phyloP scores from a whole-genome alignment of 2,888 invertebrate genomes.

The Itoplectis maculator region DNA sequence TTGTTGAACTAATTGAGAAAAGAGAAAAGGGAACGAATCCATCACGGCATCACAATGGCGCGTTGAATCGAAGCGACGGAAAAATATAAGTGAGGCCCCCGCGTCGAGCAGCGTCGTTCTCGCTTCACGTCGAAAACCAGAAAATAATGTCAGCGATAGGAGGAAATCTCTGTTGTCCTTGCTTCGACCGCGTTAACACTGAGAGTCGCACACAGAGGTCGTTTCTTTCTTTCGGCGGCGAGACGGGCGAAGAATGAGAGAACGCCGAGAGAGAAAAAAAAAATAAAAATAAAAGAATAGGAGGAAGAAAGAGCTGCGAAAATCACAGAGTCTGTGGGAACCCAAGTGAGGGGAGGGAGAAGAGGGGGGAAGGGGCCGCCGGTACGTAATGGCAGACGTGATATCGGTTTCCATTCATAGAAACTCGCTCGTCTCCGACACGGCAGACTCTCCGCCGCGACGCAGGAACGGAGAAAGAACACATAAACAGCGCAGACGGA shows the following conservation, averaged over 20 bases:
- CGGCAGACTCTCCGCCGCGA: conserved; percentile 28
- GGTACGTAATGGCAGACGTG: conserved; percentile 67
- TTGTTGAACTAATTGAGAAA: conserved; percentile 44
- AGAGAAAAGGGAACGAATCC: conserved; percentile 29
- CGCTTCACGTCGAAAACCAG: conserved; percentile 5
- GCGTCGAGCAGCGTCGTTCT: conserved; percentile 34
- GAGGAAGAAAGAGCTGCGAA: conserved; percentile 51
- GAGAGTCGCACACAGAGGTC: conserved; percentile 5
- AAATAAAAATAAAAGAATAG: conserved; percentile 33
- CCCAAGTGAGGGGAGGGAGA: not conserved
- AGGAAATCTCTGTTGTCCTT: conserved; percentile 40
- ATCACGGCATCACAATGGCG: not conserved
- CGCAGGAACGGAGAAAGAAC: conserved; percentile 33
- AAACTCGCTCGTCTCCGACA: conserved; percentile 60
- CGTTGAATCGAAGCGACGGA: conserved; percentile 16
- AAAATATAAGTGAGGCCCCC: conserved; percentile 30
- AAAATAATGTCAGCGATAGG: conserved; percentile 50
- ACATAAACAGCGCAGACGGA: conserved; percentile 58
- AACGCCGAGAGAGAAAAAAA: too few species aligned
- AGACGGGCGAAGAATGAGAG: conserved; percentile 44
- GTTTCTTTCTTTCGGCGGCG: conserved; percentile 21
- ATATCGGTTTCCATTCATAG: conserved; percentile 72
- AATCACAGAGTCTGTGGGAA: conserved; percentile 49
- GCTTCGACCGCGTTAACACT: conserved; percentile 12
- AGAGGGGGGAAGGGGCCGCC: conserved; percentile 13